phyloP scores from a whole-genome alignment of 2,113 vertebrate genomes.

The Vicugna pacos region DNA sequence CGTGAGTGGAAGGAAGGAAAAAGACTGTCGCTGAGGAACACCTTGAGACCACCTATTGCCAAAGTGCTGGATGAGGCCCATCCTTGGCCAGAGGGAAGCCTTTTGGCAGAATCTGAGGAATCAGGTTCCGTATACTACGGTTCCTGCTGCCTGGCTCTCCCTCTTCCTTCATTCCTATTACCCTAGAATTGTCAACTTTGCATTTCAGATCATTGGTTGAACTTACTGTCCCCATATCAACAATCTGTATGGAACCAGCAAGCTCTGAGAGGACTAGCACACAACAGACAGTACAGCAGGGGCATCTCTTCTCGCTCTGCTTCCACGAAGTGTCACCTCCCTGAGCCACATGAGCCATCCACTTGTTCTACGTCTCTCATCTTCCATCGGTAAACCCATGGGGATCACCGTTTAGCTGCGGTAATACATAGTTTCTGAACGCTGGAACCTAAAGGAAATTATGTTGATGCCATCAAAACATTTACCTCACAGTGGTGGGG shows the following conservation, averaged over 20 bases:
- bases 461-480: neutral
- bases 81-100: neutral
- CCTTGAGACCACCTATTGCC: too few relatives aligned
- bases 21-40: neutral
- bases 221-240: neutral
- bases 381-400: neutral
- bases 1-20: neutral
- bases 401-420: neutral
- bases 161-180: neutral
- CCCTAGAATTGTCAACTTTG: neutral
- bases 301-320: neutral
- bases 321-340: neutral
- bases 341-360: neutral
- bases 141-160: neutral
- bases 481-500: neutral
- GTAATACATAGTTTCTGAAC: neutral
- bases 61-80: neutral
- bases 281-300: neutral
- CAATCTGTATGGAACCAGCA: neutral
- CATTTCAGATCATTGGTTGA: neutral
- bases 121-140: rapidly evolving
- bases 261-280: neutral
- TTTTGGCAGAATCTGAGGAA: neutral
- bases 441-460: neutral
- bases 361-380: neutral